These are phyloP conservation scores for Oreortyx pictus DNA, from an alignment of 2,797 vertebrate species.

Conservation along the genomic window DNA sequence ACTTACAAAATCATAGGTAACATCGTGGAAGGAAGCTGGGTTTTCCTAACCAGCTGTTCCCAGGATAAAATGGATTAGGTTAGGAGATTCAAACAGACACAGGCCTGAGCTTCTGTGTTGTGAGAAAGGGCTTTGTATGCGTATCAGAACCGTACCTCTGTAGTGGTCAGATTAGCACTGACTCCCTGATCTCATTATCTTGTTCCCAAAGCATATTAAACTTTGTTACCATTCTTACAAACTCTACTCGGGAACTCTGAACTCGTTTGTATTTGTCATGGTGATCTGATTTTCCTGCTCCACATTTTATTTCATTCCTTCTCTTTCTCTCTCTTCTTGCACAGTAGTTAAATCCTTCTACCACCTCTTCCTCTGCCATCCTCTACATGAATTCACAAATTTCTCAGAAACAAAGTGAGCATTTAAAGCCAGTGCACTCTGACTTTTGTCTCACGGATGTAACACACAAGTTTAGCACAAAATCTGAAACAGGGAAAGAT, in stretches of 20 bases:
- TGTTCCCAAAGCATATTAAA: constrained; percentile 1
- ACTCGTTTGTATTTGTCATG: background rate
- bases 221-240: background rate
- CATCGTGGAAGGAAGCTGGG: background rate
- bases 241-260: background rate
- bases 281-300: background rate
- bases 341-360: background rate
- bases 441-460: background rate
- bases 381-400: background rate
- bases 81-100: background rate
- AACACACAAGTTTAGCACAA: background rate
- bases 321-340: background rate
- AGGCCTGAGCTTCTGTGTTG: background rate
- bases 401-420: background rate
- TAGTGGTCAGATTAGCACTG: background rate
- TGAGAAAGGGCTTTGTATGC: background rate
- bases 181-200: constrained; percentile 1
- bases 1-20: background rate
- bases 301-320: background rate
- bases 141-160: background rate
- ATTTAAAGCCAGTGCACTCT: background rate
- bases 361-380: background rate
- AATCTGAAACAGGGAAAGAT: background rate
- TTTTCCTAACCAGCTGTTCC: background rate
- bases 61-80: background rate